Percentiles rank a stretch among this genome's conserved stretches.
Evolutionary conservation across 2,888 invertebrate species (phyloP).

Genomic region (Archaeoteleia sp.): DNA sequence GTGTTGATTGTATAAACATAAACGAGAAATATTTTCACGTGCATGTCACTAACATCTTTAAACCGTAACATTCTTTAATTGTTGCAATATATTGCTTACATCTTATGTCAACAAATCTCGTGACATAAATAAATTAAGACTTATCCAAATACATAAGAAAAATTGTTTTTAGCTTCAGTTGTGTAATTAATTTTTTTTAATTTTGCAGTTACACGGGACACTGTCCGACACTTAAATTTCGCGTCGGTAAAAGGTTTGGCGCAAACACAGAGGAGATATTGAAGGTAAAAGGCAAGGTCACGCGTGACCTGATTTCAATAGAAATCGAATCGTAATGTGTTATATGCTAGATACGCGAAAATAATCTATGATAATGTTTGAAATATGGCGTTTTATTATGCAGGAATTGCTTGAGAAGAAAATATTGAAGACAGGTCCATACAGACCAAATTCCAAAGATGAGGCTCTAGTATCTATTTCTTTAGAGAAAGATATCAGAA

Average conservation of each 20-base stretch:
- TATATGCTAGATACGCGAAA: no score
- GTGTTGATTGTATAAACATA: neutral
- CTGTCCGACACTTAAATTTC: constrained; percentile 83
- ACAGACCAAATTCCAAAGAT: constrained; percentile 76
- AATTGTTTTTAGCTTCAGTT: neutral
- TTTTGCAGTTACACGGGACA: constrained; percentile 82
- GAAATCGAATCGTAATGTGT: no score
- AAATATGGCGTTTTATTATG: constrained; percentile 16
- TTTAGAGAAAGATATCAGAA: constrained; percentile 65
- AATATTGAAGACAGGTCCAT: constrained; percentile 77
- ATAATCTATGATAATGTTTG: neutral
- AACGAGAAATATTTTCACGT: neutral
- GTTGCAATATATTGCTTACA: constrained; percentile 1
- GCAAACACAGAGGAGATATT: constrained; percentile 83
- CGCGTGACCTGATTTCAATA: neutral
- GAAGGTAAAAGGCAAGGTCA: constrained; percentile 72
- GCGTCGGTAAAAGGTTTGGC: constrained; percentile 83
- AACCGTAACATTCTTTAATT: constrained; percentile 2
- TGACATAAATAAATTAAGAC: no score
- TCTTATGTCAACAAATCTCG: no score
- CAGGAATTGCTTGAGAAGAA: constrained; percentile 75
- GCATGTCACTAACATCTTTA: neutral
- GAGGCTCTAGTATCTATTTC: constrained; percentile 63
- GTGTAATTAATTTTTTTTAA: neutral
- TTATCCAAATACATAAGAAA: no score